Conservation (phyloP, 2,888 invertebrate species). For the Callinectes sapidus region DNA sequence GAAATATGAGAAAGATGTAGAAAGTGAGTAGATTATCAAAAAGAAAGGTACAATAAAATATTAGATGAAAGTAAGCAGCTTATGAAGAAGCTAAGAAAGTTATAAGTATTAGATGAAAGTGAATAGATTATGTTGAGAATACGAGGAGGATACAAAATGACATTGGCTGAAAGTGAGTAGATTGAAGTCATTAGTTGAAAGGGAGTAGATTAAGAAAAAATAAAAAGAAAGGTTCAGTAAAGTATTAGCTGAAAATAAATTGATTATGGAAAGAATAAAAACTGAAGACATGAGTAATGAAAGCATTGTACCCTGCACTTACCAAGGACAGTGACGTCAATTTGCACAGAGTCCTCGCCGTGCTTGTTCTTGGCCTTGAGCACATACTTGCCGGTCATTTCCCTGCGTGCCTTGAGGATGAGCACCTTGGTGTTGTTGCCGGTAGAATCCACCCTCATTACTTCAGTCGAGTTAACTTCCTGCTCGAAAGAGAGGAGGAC, state of each 20-base stretch:
- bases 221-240: too few species aligned
- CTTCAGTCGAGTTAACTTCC: slow-evolving; percentile 76
- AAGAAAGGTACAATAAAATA: too few species aligned
- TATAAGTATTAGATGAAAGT: too few species aligned
- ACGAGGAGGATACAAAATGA: too few species aligned
- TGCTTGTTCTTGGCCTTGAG: slow-evolving; percentile 94
- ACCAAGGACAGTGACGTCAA: slow-evolving; percentile 89
- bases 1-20: too few species aligned
- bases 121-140: too few species aligned
- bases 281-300: background rate
- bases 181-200: too few species aligned
- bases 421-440: slow-evolving; percentile 95
- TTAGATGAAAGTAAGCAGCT: too few species aligned
- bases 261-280: background rate
- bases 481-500: slow-evolving; percentile 72
- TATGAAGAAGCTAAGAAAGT: too few species aligned
- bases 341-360: slow-evolving; percentile 92
- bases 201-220: too few species aligned
- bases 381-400: slow-evolving; percentile 90
- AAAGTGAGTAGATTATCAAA: too few species aligned
- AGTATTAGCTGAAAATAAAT: background rate
- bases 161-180: too few species aligned
- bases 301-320: slow-evolving; percentile 65
- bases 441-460: slow-evolving; percentile 85
- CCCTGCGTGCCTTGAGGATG: slow-evolving; percentile 87